phyloP scores from a whole-genome alignment of 37 sponge, comb jelly and placozoan genomes.

The Theonella swinhoei region DNA sequence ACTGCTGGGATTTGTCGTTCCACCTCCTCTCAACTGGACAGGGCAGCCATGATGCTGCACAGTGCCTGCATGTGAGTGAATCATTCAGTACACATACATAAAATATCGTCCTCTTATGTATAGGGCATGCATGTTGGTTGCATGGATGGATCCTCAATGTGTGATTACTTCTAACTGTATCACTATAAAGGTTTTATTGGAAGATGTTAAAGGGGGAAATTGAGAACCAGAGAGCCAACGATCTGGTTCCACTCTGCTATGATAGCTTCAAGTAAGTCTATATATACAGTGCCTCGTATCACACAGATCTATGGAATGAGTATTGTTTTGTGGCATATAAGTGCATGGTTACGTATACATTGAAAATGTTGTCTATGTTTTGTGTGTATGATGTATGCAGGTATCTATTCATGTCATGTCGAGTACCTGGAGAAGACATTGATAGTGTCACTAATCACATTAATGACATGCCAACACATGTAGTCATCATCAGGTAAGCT shows the following conservation, averaged over 20 bases:
- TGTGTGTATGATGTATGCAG: slow-evolving; percentile 8
- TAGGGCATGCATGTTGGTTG: too few relatives aligned
- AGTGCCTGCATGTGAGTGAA: slow-evolving; percentile 23
- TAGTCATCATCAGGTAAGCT: slow-evolving; percentile 35
- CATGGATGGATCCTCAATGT: too few relatives aligned
- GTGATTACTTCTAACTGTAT: not conserved
- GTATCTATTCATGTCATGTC: slow-evolving; percentile 2
- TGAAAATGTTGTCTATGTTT: not conserved
- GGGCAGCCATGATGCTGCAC: slow-evolving; percentile 53
- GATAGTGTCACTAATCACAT: slow-evolving; percentile 32
- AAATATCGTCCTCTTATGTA: too few relatives aligned
- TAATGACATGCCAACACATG: slow-evolving; percentile 14
- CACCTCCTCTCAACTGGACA: slow-evolving; percentile 48
- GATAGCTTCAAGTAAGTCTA: slow-evolving; percentile 11
- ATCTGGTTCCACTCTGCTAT: slow-evolving; percentile 58
- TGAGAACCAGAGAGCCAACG: slow-evolving; percentile 34
- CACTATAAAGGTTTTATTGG: slow-evolving; percentile 4
- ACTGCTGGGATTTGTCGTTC: not conserved
- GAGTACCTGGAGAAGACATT: slow-evolving; percentile 62
- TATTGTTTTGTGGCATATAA: too few relatives aligned
- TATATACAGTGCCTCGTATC: not conserved
- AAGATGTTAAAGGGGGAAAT: not conserved
- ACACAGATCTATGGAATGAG: too few relatives aligned
- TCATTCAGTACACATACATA: too few relatives aligned
- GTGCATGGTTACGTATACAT: too few relatives aligned